Conservation (phyloP, 2,113 vertebrate species). For the Tautogolabrus adspersus region DNA sequence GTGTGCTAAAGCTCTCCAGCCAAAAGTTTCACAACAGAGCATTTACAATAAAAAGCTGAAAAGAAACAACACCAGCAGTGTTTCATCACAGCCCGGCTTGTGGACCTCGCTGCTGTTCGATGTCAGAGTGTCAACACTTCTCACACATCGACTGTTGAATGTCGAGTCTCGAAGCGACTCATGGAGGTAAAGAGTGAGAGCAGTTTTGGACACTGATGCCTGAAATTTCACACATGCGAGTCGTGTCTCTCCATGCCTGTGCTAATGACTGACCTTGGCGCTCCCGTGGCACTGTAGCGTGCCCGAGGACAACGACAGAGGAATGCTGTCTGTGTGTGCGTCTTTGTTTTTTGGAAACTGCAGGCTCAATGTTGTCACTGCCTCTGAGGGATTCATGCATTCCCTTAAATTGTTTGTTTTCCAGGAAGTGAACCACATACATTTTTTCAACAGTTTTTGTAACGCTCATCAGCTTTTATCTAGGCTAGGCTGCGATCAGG, state of each 20-base stretch:
- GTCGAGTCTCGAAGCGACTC: conserved; percentile 52
- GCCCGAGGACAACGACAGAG: conserved; percentile 45
- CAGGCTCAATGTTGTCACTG: conserved; percentile 16
- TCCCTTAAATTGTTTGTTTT: conserved; percentile 42
- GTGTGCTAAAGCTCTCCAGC: conserved; percentile 41
- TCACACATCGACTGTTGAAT: conserved; percentile 65
- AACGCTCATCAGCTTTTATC: conserved; percentile 53
- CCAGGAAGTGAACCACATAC: conserved; percentile 39
- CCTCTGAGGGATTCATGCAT: conserved; percentile 37
- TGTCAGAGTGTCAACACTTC: conserved; percentile 24
- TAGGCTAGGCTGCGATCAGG: conserved; percentile 50
- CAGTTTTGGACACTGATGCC: conserved; percentile 23
- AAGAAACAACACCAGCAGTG: neutral
- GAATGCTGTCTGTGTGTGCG: conserved; percentile 52
- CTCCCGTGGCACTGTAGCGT: conserved; percentile 13
- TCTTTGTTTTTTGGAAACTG: conserved; percentile 38
- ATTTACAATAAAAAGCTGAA: neutral
- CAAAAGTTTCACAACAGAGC: conserved; percentile 57
- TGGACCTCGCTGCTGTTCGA: neutral
- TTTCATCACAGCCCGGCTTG: conserved; percentile 35
- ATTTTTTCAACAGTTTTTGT: conserved; percentile 48
- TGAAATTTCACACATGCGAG: conserved; percentile 62
- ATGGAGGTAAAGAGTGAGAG: conserved; percentile 3
- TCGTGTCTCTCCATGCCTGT: conserved; percentile 34
- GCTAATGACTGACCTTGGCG: conserved; percentile 62